Conservation (phyloP, 2,113 vertebrate genomes). For the Pandion haliaetus region DNA sequence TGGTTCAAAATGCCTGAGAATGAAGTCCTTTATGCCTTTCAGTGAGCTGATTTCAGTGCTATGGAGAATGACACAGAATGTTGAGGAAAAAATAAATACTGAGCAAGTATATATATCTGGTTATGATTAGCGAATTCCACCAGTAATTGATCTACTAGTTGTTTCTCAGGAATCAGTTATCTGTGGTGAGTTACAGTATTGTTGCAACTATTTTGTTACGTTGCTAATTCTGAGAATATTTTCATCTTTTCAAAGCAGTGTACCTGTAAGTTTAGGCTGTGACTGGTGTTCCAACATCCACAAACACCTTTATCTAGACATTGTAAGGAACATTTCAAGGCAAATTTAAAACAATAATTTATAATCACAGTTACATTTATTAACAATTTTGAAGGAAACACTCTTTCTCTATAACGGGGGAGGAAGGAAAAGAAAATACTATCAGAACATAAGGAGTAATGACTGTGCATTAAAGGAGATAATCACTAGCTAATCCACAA, state of each 20-base stretch:
- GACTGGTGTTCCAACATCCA: neutral
- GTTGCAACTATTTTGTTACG: neutral
- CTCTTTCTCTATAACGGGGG: neutral
- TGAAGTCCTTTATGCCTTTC: neutral
- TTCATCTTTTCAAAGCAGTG: neutral
- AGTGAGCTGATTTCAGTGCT: neutral
- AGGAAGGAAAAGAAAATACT: neutral
- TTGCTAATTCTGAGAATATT: neutral
- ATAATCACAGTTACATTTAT: neutral
- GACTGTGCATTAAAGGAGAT: neutral
- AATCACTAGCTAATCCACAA: neutral
- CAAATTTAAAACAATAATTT: neutral
- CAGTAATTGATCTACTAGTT: neutral
- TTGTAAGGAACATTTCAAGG: neutral
- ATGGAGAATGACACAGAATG: neutral
- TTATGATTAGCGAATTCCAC: neutral
- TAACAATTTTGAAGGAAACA: neutral
- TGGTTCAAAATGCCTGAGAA: neutral
- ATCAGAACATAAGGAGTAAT: neutral
- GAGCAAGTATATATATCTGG: neutral
- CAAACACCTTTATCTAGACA: neutral
- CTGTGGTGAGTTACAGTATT: neutral
- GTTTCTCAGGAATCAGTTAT: neutral
- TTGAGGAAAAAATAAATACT: neutral
- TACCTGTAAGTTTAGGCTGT: neutral